phyloP scores from a whole-genome alignment of 2,888 invertebrate species.

The Tricholauxania praeusta region DNA sequence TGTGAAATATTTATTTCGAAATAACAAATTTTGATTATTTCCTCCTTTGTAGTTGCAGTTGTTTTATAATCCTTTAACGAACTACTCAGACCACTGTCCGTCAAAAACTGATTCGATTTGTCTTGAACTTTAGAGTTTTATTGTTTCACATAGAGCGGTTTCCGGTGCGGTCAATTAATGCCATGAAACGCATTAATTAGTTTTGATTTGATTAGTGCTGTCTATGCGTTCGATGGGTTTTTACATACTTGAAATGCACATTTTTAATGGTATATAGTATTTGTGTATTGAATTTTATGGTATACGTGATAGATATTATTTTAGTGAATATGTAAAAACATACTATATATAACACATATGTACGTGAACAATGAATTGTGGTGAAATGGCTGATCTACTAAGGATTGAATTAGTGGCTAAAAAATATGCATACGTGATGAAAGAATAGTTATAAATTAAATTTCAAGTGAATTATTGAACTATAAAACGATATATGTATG shows the following conservation, averaged over 20 bases:
- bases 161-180: constrained; percentile 1
- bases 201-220: not conserved
- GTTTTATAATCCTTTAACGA: not conserved
- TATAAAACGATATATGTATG: no score
- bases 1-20: constrained; percentile 43
- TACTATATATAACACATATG: no score
- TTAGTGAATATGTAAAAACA: no score
- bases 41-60: constrained; percentile 15
- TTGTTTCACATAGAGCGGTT: constrained; percentile 33
- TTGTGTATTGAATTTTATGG: not conserved
- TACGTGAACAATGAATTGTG: no score
- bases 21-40: constrained; percentile 37
- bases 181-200: constrained; percentile 6
- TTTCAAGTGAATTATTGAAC: no score
- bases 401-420: no score
- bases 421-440: no score
- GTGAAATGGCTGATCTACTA: no score
- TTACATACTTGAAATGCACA: constrained; percentile 23
- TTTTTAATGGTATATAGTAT: constrained; percentile 14
- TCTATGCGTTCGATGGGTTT: not conserved
- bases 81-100: constrained; percentile 34
- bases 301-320: no score
- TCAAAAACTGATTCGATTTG: constrained; percentile 34
- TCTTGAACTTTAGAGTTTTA: constrained; percentile 38
- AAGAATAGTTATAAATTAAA: no score